Percentiles rank a stretch among this genome's conserved stretches.
Evolutionary conservation across 2,888 invertebrate genomes (phyloP).

Genomic region (Seira musarum): DNA sequence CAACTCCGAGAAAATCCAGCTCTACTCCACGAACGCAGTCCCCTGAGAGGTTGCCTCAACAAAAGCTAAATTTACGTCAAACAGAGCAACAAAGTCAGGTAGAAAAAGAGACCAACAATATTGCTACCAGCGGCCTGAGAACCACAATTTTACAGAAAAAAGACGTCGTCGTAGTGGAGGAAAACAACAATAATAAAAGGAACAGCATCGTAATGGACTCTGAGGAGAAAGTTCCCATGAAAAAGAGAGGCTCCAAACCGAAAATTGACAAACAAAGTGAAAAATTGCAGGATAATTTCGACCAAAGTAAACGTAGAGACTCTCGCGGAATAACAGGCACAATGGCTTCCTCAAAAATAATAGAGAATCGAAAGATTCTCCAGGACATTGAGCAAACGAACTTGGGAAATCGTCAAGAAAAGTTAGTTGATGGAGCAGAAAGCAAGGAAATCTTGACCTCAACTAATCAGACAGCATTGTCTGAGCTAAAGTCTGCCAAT

Average conservation of each 20-base stretch:
- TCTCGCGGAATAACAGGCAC: conserved; percentile 35
- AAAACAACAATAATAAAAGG: conserved; percentile 29
- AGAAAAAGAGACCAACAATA: conserved; percentile 3
- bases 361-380: conserved; percentile 35
- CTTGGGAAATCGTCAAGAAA: conserved; percentile 27
- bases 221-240: conserved; percentile 4
- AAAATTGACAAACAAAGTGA: conserved; percentile 34
- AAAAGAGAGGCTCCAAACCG: conserved; percentile 25
- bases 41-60: conserved; percentile 14
- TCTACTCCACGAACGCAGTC: conserved; percentile 2
- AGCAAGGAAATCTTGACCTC: conserved; percentile 21
- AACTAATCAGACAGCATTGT: conserved; percentile 26
- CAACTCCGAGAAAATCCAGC: neutral
- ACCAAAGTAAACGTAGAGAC: conserved; percentile 40
- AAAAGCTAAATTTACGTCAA: neutral
- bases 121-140: neutral
- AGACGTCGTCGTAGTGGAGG: conserved; percentile 1
- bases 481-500: conserved; percentile 47
- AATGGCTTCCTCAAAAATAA: conserved; percentile 27
- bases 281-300: conserved; percentile 23
- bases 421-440: conserved; percentile 20
- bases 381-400: conserved; percentile 47
- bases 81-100: neutral
- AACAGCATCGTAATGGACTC: conserved; percentile 11
- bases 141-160: neutral